phyloP scores from a whole-genome alignment of 2,113 vertebrate genomes.

The Petrocephalus microphthalmus region DNA sequence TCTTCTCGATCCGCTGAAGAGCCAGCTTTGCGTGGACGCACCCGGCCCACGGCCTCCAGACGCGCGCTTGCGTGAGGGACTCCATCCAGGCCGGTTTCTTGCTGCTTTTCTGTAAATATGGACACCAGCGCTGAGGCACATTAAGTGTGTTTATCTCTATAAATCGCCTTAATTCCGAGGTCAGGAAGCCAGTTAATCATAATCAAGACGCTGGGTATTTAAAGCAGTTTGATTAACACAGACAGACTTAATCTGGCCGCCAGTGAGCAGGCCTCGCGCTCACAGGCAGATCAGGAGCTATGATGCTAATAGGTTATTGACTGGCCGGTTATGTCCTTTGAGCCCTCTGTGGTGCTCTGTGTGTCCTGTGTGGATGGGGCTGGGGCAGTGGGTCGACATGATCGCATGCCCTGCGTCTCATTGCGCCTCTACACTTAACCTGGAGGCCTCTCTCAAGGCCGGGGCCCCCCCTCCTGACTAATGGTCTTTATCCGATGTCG shows the following conservation, averaged over 20 bases:
- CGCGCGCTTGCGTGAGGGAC: background rate
- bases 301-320: slow-evolving; percentile 35
- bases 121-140: slow-evolving; percentile 12
- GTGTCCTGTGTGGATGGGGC: background rate
- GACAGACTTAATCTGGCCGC: slow-evolving; percentile 7
- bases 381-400: background rate
- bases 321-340: background rate
- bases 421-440: background rate
- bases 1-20: background rate
- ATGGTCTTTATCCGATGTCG: background rate
- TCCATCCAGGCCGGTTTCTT: slow-evolving; percentile 1
- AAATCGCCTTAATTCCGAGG: slow-evolving; percentile 26
- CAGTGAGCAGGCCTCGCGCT: slow-evolving; percentile 1
- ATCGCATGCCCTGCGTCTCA: background rate
- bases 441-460: background rate
- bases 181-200: slow-evolving; percentile 20
- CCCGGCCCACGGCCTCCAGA: background rate
- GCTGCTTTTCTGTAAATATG: slow-evolving; percentile 20
- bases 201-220: slow-evolving; percentile 3
- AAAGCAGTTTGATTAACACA: slow-evolving; percentile 14
- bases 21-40: background rate
- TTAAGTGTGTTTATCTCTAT: slow-evolving; percentile 12
- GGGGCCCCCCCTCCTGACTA: background rate
- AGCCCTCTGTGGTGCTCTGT: background rate
- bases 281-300: slow-evolving; percentile 5